Percentiles rank a stretch among this genome's conserved stretches.
Conservation (phyloP, 2,888 invertebrate species). For the Rugalucina vietnamica region DNA sequence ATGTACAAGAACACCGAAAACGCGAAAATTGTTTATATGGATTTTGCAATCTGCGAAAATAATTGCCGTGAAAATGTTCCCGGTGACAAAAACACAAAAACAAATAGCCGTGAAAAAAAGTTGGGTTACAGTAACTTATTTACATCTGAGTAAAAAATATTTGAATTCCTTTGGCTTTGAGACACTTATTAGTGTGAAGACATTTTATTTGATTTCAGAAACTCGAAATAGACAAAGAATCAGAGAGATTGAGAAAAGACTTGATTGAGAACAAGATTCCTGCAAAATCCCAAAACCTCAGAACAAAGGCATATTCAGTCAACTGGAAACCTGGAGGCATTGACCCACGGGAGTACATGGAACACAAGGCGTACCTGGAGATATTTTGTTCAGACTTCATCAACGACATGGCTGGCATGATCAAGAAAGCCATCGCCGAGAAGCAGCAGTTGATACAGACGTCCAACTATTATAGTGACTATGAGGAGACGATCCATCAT, state of each 20-base stretch:
- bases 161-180: too few species aligned
- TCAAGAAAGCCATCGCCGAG: conserved; percentile 62
- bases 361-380: conserved; percentile 72
- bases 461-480: conserved; percentile 73
- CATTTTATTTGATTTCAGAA: conserved; percentile 45
- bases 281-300: conserved; percentile 40
- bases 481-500: conserved; percentile 79
- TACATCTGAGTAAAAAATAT: too few species aligned
- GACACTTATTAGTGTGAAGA: too few species aligned
- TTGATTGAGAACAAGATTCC: conserved; percentile 59
- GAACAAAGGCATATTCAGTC: conserved; percentile 56
- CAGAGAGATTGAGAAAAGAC: conserved; percentile 50
- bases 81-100: too few species aligned
- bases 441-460: conserved; percentile 60
- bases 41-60: too few species aligned
- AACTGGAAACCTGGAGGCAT: conserved; percentile 73
- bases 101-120: too few species aligned
- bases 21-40: too few species aligned
- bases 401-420: conserved; percentile 62
- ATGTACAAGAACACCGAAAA: too few species aligned
- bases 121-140: too few species aligned
- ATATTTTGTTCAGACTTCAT: conserved; percentile 73
- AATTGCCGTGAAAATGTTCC: too few species aligned
- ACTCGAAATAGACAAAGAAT: conserved; percentile 66
- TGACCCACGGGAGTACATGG: conserved; percentile 56